A percentile compares a stretch with the other conserved stretches of the same genome.
Evolutionary conservation across 2,888 invertebrate species (phyloP).

Genomic region (Ceriagrion tenellum): DNA sequence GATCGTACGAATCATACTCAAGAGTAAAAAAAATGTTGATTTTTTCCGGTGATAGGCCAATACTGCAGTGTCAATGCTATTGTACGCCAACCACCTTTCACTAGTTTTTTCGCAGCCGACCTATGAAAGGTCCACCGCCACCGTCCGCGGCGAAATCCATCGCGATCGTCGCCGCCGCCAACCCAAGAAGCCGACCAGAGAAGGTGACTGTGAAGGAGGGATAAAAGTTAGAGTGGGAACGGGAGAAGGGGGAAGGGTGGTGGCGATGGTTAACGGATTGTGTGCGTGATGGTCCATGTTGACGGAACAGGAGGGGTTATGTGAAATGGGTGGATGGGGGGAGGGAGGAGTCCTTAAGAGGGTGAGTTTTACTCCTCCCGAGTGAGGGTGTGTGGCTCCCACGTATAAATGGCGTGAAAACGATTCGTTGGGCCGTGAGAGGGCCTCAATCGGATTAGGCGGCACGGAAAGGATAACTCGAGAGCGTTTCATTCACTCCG

Average conservation of each 20-base stretch:
- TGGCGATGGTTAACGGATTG: neutral
- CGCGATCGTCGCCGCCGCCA: too few relatives aligned
- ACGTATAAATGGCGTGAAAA: slow-evolving; percentile 57
- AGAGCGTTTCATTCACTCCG: slow-evolving; percentile 47
- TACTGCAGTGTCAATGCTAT: too few relatives aligned
- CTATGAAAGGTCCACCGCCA: too few relatives aligned
- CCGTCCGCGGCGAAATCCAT: too few relatives aligned
- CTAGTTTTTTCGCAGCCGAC: too few relatives aligned
- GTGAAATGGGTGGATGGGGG: neutral
- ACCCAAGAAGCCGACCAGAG: neutral
- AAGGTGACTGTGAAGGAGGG: neutral
- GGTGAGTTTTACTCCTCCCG: neutral
- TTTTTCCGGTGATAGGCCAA: too few relatives aligned
- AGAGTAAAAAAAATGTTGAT: too few relatives aligned
- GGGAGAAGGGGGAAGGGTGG: neutral
- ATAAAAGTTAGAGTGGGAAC: neutral
- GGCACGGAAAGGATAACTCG: slow-evolving; percentile 52
- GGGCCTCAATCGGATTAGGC: slow-evolving; percentile 51
- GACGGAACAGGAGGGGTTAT: neutral
- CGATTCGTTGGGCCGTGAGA: slow-evolving; percentile 46
- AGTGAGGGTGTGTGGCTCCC: neutral
- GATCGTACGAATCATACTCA: too few relatives aligned
- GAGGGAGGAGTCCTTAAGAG: neutral
- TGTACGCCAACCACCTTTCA: too few relatives aligned
- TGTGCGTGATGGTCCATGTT: slow-evolving; percentile 41